Conservation (phyloP, 64 coral and sea anemone genomes). For the Stichodactyla helianthus region DNA sequence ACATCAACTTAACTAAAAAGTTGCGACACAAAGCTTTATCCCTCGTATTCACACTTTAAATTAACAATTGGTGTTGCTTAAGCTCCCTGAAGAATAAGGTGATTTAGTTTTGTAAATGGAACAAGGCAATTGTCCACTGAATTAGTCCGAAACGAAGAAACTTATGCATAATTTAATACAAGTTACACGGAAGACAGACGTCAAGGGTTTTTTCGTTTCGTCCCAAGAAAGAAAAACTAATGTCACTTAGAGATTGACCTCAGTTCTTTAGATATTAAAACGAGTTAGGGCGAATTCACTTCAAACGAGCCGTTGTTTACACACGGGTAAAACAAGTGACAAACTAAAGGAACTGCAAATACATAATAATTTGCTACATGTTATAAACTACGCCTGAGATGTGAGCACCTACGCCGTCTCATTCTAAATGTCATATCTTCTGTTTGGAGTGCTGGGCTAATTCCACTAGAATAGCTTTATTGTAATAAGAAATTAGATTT, state of each 20-base stretch:
- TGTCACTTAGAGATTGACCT: conserved; percentile 31
- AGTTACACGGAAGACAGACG: conserved; percentile 40
- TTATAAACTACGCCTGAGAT: conserved; percentile 53
- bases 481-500: conserved; percentile 4
- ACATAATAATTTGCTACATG: conserved; percentile 97
- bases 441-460: not conserved
- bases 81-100: not conserved
- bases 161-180: conserved; percentile 52
- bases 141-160: not conserved
- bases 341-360: conserved; percentile 89
- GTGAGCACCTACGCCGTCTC: not conserved
- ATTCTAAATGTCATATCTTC: not conserved
- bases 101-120: conserved; percentile 8
- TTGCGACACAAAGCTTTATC: conserved; percentile 11
- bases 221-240: conserved; percentile 25
- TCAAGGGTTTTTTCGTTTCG: conserved; percentile 30
- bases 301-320: conserved; percentile 55
- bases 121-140: not conserved
- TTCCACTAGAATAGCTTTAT: not conserved
- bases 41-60: conserved; percentile 14
- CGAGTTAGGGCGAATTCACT: conserved; percentile 5
- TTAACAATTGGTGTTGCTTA: conserved; percentile 7
- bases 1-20: not conserved
- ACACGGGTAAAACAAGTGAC: conserved; percentile 61
- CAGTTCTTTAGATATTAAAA: conserved; percentile 28